Conservation (phyloP, 2,888 invertebrate species). For the Melinaea marsaeus region DNA sequence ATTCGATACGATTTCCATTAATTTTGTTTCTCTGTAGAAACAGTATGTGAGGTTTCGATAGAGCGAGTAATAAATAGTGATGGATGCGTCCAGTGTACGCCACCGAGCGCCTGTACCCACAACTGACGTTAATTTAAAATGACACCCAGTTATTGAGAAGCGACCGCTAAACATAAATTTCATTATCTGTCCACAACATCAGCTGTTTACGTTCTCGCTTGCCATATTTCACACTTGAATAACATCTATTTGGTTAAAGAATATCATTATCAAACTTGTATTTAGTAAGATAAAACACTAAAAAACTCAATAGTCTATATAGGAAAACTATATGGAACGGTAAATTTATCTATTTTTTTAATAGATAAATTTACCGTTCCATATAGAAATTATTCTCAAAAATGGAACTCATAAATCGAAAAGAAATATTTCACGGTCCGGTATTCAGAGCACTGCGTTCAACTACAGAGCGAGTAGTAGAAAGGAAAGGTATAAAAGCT, state of each 20-base stretch:
- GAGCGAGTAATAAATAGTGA: slow-evolving; percentile 47
- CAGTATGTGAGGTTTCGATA: slow-evolving; percentile 25
- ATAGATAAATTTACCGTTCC: slow-evolving; percentile 54
- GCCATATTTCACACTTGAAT: slow-evolving; percentile 8
- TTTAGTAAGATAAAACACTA: neutral
- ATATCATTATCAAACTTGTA: slow-evolving; percentile 2
- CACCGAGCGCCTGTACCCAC: slow-evolving; percentile 24
- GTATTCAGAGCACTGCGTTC: slow-evolving; percentile 62
- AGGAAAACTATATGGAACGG: no score
- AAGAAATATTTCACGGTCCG: slow-evolving; percentile 65
- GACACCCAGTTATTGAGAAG: slow-evolving; percentile 41
- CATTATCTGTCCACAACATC: slow-evolving; percentile 42
- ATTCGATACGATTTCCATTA: slow-evolving; percentile 32
- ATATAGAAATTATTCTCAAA: slow-evolving; percentile 58
- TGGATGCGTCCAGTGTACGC: slow-evolving; percentile 31
- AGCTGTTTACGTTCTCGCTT: slow-evolving; percentile 29
- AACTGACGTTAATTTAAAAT: slow-evolving; percentile 50
- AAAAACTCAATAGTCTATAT: no score
- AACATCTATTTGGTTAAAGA: slow-evolving; percentile 11
- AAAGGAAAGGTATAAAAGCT: slow-evolving; percentile 75
- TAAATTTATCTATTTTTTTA: slow-evolving; percentile 14
- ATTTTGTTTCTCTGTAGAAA: slow-evolving; percentile 31
- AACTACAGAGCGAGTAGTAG: slow-evolving; percentile 69
- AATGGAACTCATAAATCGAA: slow-evolving; percentile 72
- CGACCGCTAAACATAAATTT: slow-evolving; percentile 41